phyloP scores from a whole-genome alignment of 2,113 vertebrate species.

The Siniperca knerii region DNA sequence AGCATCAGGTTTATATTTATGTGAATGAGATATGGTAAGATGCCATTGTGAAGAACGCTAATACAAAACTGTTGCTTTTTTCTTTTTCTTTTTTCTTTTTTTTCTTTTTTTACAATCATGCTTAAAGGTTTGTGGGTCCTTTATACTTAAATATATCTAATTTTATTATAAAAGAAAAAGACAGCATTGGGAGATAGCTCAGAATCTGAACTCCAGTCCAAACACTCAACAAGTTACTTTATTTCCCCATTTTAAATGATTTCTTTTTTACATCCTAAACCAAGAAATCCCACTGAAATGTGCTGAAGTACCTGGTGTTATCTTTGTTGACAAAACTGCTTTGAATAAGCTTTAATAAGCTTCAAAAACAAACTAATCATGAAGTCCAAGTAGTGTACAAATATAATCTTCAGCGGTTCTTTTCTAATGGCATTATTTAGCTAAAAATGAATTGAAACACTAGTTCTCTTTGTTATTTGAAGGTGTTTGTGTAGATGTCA shows the following conservation, averaged over 20 bases:
- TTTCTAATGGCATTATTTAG: background rate
- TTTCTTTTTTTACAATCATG: conserved; percentile 15
- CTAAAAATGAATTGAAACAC: background rate
- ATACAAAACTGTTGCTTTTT: conserved; percentile 5
- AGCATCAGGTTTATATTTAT: conserved; percentile 45
- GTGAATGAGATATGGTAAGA: conserved; percentile 20
- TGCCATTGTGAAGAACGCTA: conserved; percentile 32
- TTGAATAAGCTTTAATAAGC: background rate
- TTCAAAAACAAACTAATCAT: background rate
- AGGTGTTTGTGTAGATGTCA: background rate
- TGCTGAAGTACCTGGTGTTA: background rate
- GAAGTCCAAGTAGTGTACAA: background rate
- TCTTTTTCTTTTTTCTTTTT: conserved; percentile 4
- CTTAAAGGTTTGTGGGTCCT: conserved; percentile 18
- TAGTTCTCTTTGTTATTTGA: background rate
- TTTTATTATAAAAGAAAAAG: background rate
- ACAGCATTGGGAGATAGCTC: background rate
- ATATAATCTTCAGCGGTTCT: background rate
- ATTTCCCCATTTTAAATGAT: background rate
- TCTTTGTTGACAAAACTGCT: background rate
- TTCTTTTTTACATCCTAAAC: background rate
- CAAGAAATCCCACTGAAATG: background rate
- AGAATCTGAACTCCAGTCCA: background rate
- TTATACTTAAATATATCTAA: conserved; percentile 8
- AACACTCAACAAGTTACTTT: background rate